These are phyloP conservation scores for Pagetopsis macropterus DNA, from an alignment of 2,797 vertebrate species.

Conservation along the genomic window DNA sequence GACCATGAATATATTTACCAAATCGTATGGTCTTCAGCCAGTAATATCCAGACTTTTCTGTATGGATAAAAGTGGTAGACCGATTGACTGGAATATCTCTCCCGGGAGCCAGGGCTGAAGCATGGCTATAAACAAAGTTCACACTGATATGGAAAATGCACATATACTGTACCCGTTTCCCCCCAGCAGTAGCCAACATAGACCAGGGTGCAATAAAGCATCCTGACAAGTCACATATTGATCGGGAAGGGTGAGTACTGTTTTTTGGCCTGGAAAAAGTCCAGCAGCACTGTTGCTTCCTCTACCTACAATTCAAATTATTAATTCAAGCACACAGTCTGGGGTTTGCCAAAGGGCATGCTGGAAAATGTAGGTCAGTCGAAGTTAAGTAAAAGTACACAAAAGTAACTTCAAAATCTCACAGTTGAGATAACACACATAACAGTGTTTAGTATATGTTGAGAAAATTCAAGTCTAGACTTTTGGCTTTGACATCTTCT, in stretches of 20 bases:
- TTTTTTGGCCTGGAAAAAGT: constrained; percentile 38
- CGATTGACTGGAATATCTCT: not conserved
- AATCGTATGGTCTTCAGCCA: not conserved
- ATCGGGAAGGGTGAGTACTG: constrained; percentile 21
- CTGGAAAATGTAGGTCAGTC: constrained; percentile 60
- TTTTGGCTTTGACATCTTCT: constrained; percentile 14
- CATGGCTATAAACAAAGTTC: not conserved
- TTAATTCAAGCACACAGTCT: constrained; percentile 44
- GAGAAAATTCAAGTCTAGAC: constrained; percentile 11
- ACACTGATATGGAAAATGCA: not conserved
- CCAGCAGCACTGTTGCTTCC: constrained; percentile 33
- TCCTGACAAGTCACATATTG: constrained; percentile 28
- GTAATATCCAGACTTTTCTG: not conserved
- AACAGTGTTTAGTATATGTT: not conserved
- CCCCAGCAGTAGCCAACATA: constrained; percentile 2
- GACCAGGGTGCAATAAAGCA: constrained; percentile 14
- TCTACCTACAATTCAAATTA: constrained; percentile 42
- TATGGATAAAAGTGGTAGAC: not conserved
- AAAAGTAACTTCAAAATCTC: constrained; percentile 16
- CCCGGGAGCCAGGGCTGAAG: not conserved
- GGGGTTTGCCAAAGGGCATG: constrained; percentile 53
- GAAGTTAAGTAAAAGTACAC: constrained; percentile 38
- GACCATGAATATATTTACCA: not conserved
- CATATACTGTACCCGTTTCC: not conserved
- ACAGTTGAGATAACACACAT: not conserved